Evolutionary conservation across 2,797 vertebrate genomes (phyloP).

Genomic region (Phrynocephalus forsythii): DNA sequence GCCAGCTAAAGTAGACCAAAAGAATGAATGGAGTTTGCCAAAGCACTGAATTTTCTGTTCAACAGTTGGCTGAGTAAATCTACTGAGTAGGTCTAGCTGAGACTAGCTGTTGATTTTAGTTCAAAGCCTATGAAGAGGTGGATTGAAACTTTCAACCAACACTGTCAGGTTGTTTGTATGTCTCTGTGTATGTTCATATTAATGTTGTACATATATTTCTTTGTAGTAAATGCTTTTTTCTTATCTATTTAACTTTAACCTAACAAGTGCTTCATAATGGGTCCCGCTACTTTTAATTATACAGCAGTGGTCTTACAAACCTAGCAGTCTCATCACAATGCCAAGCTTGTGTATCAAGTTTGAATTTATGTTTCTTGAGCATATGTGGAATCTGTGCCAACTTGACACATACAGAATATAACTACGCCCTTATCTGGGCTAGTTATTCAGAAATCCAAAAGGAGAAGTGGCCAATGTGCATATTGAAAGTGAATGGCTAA

Average conservation of each 20-base stretch:
- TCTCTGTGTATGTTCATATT: neutral
- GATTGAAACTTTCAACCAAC: neutral
- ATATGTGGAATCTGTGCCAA: neutral
- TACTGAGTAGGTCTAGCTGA: too few relatives aligned
- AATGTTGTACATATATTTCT: neutral
- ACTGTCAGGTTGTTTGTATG: neutral
- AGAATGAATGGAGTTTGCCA: too few relatives aligned
- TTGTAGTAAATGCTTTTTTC: neutral
- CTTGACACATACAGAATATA: neutral
- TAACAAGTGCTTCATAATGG: neutral
- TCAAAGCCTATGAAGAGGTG: neutral
- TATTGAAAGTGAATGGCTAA: neutral
- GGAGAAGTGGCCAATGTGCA: neutral
- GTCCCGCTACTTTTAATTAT: neutral
- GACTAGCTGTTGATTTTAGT: too few relatives aligned
- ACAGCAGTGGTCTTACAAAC: neutral
- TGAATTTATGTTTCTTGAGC: neutral
- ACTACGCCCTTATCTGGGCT: neutral
- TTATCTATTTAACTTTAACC: constrained; percentile 13
- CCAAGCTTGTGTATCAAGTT: neutral
- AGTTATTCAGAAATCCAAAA: neutral
- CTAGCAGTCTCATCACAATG: neutral
- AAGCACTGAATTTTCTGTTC: too few relatives aligned
- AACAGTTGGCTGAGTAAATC: too few relatives aligned
- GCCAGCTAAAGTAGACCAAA: too few relatives aligned